Conservation (phyloP, 2,888 invertebrate species). For the Caenorhabditis afra region DNA sequence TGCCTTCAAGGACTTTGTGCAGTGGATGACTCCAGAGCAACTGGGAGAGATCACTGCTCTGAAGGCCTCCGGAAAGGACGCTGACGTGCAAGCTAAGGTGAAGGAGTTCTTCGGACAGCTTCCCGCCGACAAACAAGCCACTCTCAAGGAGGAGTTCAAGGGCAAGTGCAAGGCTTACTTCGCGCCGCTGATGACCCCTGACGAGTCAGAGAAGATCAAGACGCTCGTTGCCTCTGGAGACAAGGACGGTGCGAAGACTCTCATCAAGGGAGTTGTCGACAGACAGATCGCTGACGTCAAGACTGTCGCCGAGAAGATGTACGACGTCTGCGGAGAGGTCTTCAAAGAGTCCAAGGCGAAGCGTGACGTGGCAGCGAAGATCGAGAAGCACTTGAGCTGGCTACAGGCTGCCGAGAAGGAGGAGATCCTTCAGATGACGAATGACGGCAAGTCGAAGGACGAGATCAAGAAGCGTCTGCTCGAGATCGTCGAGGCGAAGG, state of each 20-base stretch:
- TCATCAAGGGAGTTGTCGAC: slow-evolving; percentile 51
- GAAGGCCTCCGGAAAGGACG: slow-evolving; percentile 58
- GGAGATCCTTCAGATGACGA: slow-evolving; percentile 53
- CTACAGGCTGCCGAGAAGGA: slow-evolving; percentile 37
- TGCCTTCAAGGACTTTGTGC: slow-evolving; percentile 30
- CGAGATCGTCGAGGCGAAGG: slow-evolving; percentile 59
- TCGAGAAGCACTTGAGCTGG: slow-evolving; percentile 48
- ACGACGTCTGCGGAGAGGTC: slow-evolving; percentile 45
- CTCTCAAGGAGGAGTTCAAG: slow-evolving; percentile 61
- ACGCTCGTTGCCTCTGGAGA: slow-evolving; percentile 19
- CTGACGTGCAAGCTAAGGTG: slow-evolving; percentile 68
- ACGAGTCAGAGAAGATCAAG: slow-evolving; percentile 54
- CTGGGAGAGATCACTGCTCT: slow-evolving; percentile 24
- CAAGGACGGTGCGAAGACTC: slow-evolving; percentile 35
- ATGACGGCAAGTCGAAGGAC: slow-evolving; percentile 61
- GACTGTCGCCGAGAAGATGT: slow-evolving; percentile 56
- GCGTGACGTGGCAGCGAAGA: slow-evolving; percentile 33
- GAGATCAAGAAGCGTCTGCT: slow-evolving; percentile 71
- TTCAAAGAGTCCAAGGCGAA: slow-evolving; percentile 34
- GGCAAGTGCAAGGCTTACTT: slow-evolving; percentile 65
- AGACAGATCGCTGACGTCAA: slow-evolving; percentile 59
- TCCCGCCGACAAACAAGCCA: slow-evolving; percentile 52
- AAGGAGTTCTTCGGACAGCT: slow-evolving; percentile 66
- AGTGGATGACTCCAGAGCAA: slow-evolving; percentile 53
- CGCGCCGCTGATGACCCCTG: slow-evolving; percentile 47